Percentiles rank a stretch among this genome's conserved stretches.
Conservation (phyloP, 2,797 vertebrate genomes). For the Rhinichthys osculus region DNA sequence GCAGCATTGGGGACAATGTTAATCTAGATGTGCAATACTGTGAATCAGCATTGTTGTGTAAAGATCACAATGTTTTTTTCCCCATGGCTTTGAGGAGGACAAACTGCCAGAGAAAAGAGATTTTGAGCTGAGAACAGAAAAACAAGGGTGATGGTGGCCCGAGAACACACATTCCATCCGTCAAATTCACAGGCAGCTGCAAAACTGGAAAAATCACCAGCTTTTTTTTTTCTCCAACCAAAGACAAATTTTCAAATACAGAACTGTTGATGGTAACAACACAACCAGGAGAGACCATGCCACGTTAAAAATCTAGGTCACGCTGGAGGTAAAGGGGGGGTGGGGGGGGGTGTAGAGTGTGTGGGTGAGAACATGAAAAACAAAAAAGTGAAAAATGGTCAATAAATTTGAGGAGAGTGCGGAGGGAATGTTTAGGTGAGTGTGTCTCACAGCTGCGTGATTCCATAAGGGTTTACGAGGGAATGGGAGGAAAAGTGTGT, state of each 20-base stretch:
- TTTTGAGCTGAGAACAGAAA: slow-evolving; percentile 30
- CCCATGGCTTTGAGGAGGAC: slow-evolving; percentile 19
- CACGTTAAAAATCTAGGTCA: slow-evolving; percentile 63
- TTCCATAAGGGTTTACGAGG: slow-evolving; percentile 58
- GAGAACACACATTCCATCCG: slow-evolving; percentile 34
- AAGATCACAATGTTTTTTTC: slow-evolving; percentile 30
- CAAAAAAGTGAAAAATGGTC: slow-evolving; percentile 18
- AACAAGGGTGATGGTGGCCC: slow-evolving; percentile 16
- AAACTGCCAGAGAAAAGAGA: slow-evolving; percentile 14
- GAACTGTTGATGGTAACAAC: slow-evolving; percentile 59
- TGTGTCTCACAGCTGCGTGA: slow-evolving; percentile 60
- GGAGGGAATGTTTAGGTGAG: slow-evolving; percentile 64
- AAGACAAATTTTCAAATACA: slow-evolving; percentile 42
- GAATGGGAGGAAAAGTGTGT: slow-evolving; percentile 66
- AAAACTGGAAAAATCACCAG: slow-evolving; percentile 1
- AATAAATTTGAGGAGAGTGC: slow-evolving; percentile 41
- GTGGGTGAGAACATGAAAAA: slow-evolving; percentile 53
- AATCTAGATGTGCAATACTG: slow-evolving; percentile 23
- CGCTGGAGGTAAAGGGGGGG: slow-evolving; percentile 12
- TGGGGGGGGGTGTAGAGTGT: slow-evolving; percentile 45
- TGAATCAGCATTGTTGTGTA: slow-evolving; percentile 16
- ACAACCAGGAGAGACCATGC: slow-evolving; percentile 38
- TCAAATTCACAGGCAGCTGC: slow-evolving; percentile 36
- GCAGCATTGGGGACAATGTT: slow-evolving; percentile 29
- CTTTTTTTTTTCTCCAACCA: not conserved